Conservation (phyloP, 2,113 vertebrate genomes). For the Clarias gariepinus region DNA sequence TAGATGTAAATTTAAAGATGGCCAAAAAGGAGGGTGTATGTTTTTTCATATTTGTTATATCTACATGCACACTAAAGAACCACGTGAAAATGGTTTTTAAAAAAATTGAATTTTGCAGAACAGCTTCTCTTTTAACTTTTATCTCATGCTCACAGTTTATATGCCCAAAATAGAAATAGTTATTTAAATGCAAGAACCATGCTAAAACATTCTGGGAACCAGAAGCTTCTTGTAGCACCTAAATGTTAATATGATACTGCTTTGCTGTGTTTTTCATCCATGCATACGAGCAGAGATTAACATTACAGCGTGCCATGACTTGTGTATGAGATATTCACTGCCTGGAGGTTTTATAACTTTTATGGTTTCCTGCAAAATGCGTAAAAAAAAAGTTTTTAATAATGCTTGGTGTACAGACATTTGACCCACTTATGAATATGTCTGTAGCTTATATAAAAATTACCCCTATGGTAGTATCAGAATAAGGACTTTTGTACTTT, state of each 20-base stretch:
- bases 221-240: not conserved
- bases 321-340: constrained; percentile 6
- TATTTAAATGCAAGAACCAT: not conserved
- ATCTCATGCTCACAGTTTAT: not conserved
- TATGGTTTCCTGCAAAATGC: not conserved
- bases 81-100: too few relatives aligned
- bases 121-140: not conserved
- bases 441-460: constrained; percentile 9
- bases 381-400: not conserved
- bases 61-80: too few relatives aligned
- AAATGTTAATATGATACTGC: constrained; percentile 14
- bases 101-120: too few relatives aligned
- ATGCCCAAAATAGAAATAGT: not conserved
- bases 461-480: not conserved
- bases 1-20: too few relatives aligned
- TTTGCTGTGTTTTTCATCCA: not conserved
- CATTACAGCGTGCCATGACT: constrained; percentile 23
- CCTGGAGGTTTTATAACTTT: not conserved
- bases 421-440: not conserved
- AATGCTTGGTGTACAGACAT: not conserved
- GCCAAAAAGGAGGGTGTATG: too few relatives aligned
- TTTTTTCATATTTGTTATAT: too few relatives aligned
- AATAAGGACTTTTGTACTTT: too few relatives aligned
- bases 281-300: constrained; percentile 9
- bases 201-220: not conserved